phyloP scores from a whole-genome alignment of 2,113 vertebrate genomes.

The Gallinago paraguaiae region DNA sequence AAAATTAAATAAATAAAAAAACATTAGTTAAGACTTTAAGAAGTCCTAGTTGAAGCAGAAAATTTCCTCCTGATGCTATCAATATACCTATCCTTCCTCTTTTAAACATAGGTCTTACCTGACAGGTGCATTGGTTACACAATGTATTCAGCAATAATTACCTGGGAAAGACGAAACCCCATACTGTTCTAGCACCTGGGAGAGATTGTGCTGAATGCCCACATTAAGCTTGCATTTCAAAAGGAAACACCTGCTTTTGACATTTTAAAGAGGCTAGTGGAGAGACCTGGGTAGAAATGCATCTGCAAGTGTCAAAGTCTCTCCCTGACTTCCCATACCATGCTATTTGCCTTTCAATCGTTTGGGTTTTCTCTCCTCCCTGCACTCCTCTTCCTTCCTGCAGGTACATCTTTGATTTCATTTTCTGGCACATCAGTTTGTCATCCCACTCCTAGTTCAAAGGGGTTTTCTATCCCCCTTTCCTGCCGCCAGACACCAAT shows the following conservation, averaged over 20 bases:
- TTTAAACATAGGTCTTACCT: background rate
- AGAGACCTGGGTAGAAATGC: background rate
- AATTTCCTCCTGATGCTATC: background rate
- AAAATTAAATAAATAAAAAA: background rate
- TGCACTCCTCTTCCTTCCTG: background rate
- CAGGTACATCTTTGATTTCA: background rate
- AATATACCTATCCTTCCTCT: background rate
- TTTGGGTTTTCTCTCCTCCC: background rate
- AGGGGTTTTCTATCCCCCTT: background rate
- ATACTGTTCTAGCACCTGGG: conserved; percentile 40
- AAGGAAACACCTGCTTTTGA: conserved; percentile 44
- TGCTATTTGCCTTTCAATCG: background rate
- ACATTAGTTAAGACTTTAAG: background rate
- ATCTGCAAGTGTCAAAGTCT: background rate
- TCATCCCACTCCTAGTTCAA: background rate
- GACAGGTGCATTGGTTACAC: background rate
- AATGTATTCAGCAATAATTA: conserved; percentile 43
- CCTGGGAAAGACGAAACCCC: background rate
- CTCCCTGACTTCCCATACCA: background rate
- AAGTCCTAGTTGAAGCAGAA: background rate
- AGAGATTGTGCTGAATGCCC: conserved; percentile 48
- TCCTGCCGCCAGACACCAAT: background rate
- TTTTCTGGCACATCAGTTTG: background rate
- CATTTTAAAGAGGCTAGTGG: conserved; percentile 1
- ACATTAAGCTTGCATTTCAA: conserved; percentile 29